phyloP scores from a whole-genome alignment of 2,888 invertebrate genomes.

The Archaeoteleia sp. region DNA sequence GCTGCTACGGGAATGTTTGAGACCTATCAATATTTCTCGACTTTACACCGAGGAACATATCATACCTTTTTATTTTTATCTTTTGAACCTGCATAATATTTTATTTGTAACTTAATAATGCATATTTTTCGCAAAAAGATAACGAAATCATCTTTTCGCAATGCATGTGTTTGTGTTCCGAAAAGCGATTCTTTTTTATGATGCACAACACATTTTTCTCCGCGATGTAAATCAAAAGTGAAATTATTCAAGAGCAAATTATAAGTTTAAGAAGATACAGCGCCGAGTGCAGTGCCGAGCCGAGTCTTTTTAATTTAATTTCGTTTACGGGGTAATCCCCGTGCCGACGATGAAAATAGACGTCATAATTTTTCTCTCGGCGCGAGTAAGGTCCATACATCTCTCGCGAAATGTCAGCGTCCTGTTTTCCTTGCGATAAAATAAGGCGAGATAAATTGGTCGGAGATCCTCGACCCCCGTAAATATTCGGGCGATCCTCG shows the following conservation, averaged over 20 bases:
- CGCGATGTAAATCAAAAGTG: neutral
- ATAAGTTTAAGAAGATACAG: conserved; percentile 3
- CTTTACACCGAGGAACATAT: no score
- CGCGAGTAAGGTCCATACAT: conserved; percentile 21
- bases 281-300: neutral
- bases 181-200: no score
- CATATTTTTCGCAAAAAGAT: no score
- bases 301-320: conserved; percentile 33
- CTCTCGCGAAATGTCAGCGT: conserved; percentile 35
- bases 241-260: conserved; percentile 4
- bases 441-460: conserved; percentile 47
- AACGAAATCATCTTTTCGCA: no score
- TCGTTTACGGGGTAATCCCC: conserved; percentile 25
- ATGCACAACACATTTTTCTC: conserved; percentile 2
- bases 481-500: conserved; percentile 43
- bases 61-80: no score
- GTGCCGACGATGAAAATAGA: conserved; percentile 26
- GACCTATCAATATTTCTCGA: conserved; percentile 3
- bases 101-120: no score
- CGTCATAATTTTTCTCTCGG: conserved; percentile 33
- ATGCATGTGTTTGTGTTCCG: no score
- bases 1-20: no score
- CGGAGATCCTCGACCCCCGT: conserved; percentile 32
- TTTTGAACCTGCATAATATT: no score
- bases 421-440: conserved; percentile 45